Evolutionary conservation across 2,888 invertebrate species (phyloP).

Genomic region (Drosophila yooni): DNA sequence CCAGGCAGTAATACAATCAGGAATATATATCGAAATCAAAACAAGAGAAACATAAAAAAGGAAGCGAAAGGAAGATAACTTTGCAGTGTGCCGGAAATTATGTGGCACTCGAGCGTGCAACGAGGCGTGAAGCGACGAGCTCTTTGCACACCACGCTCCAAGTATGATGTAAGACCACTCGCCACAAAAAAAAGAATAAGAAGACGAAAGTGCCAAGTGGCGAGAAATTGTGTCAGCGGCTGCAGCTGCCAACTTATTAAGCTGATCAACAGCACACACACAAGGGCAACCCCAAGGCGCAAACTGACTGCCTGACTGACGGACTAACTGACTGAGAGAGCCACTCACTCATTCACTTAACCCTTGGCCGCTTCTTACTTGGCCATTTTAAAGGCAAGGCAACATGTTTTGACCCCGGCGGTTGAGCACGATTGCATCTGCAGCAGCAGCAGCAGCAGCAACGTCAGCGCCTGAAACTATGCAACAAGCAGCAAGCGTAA

Average conservation of each 20-base stretch:
- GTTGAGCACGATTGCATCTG: conserved; percentile 31
- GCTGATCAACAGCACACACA: conserved; percentile 58
- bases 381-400: conserved; percentile 11
- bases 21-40: conserved; percentile 10
- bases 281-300: conserved; percentile 36
- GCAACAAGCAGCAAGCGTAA: conserved; percentile 62
- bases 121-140: conserved; percentile 61
- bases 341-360: conserved; percentile 32
- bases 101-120: conserved; percentile 69
- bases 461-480: conserved; percentile 55
- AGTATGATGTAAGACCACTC: conserved; percentile 60
- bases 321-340: conserved; percentile 44
- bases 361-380: conserved; percentile 22
- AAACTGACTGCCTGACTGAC: conserved; percentile 20
- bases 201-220: conserved; percentile 38
- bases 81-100: conserved; percentile 56
- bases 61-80: conserved; percentile 3
- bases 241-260: conserved; percentile 59
- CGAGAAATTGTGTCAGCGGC: conserved; percentile 69
- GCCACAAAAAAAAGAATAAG: conserved; percentile 5
- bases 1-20: conserved; percentile 56
- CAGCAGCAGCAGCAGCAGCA: conserved; percentile 12
- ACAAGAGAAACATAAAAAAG: conserved; percentile 1
- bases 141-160: conserved; percentile 24
- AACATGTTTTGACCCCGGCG: conserved; percentile 36